phyloP scores from a whole-genome alignment of 1,140 invertebrate genomes.

The Brachystomella parvula region DNA sequence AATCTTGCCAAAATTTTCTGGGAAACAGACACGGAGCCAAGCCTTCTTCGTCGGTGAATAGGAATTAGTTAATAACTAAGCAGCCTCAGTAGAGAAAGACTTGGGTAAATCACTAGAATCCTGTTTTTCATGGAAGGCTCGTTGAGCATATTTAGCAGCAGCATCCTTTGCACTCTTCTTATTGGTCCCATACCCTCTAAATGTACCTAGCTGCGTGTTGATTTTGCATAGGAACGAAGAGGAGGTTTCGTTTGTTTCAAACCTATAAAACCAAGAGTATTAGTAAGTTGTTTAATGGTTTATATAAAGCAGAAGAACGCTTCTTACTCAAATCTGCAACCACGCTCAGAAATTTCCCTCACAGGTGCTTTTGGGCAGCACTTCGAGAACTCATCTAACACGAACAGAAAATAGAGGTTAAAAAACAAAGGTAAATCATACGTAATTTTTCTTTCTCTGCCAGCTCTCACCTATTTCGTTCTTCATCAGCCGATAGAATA shows the following conservation, averaged over 20 bases:
- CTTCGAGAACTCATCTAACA: not conserved
- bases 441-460: not conserved
- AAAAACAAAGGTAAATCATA: not conserved
- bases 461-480: conserved; percentile 53
- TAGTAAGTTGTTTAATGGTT: too few relatives aligned
- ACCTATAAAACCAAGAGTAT: too few relatives aligned
- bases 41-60: too few relatives aligned
- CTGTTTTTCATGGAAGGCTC: too few relatives aligned
- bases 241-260: not conserved
- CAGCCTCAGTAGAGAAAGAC: too few relatives aligned
- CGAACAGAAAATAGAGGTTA: too few relatives aligned
- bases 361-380: not conserved
- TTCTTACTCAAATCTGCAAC: not conserved
- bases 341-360: not conserved
- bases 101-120: too few relatives aligned
- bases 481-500: conserved; percentile 67
- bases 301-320: too few relatives aligned
- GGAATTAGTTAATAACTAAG: too few relatives aligned
- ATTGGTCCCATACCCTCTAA: not conserved
- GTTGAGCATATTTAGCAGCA: not conserved
- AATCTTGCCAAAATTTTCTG: too few relatives aligned
- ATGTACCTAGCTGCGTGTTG: not conserved
- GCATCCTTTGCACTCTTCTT: conserved; percentile 1
- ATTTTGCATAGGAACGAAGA: not conserved
- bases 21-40: too few relatives aligned